A percentile compares a stretch with the other conserved stretches of the same genome.
These are phyloP conservation scores for Danio rerio DNA, from an alignment of 2,113 vertebrate genomes.

Conservation along the genomic window DNA sequence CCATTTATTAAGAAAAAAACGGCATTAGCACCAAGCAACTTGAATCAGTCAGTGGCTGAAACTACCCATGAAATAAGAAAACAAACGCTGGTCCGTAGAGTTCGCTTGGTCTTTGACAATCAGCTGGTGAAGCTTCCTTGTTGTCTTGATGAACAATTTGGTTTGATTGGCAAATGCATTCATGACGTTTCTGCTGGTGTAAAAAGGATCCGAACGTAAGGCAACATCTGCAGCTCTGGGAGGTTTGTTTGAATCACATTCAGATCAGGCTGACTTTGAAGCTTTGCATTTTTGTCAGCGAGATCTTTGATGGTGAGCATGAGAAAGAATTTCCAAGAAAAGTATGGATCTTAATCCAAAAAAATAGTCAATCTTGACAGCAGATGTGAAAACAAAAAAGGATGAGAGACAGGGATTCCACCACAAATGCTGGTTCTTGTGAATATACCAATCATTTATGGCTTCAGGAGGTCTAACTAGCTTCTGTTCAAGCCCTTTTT, in stretches of 20 bases:
- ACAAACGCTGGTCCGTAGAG: conserved; percentile 19
- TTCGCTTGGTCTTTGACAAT: conserved; percentile 44
- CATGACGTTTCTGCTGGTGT: conserved; percentile 50
- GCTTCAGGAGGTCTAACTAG: neutral
- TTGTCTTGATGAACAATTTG: conserved; percentile 15
- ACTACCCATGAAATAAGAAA: neutral
- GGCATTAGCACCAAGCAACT: neutral
- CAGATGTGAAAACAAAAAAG: conserved; percentile 21
- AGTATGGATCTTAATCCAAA: conserved; percentile 6
- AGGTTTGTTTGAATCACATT: conserved; percentile 33
- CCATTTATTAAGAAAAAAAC: conserved; percentile 8
- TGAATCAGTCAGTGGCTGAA: neutral
- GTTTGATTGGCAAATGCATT: conserved; percentile 29
- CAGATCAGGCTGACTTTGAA: conserved; percentile 20
- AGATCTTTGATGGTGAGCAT: conserved; percentile 3
- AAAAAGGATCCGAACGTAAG: conserved; percentile 39
- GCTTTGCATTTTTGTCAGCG: neutral
- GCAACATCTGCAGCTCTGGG: conserved; percentile 43
- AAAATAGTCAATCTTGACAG: conserved; percentile 16
- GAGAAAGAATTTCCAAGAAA: conserved; percentile 7
- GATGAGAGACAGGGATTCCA: neutral
- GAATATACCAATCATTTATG: conserved; percentile 14
- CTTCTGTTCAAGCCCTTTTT: neutral
- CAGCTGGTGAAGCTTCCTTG: conserved; percentile 45
- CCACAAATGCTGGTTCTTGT: conserved; percentile 12